Conservation (phyloP, 2,113 vertebrate genomes). For the Sigmodon hispidus region DNA sequence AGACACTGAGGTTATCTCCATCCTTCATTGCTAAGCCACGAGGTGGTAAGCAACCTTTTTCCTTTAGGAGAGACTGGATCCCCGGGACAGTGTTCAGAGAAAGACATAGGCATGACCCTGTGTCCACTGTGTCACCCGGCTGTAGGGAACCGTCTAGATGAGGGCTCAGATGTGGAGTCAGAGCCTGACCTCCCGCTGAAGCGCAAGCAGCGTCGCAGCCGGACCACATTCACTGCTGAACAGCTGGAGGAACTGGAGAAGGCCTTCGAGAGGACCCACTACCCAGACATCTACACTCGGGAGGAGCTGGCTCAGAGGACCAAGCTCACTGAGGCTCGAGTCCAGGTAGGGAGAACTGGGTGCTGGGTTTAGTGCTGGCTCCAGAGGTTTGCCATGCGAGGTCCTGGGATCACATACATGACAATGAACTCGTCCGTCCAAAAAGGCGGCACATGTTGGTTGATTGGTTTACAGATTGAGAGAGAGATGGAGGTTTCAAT, state of each 20-base stretch:
- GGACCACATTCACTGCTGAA: slow-evolving; percentile 98
- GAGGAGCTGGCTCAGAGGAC: slow-evolving; percentile 99
- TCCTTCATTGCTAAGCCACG: rapidly evolving
- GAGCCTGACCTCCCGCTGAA: slow-evolving; percentile 98
- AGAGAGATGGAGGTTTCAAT: neutral
- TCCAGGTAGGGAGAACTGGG: slow-evolving; percentile 89
- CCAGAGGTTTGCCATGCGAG: neutral
- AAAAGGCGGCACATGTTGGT: neutral
- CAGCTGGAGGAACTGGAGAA: slow-evolving; percentile 99
- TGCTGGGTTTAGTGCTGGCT: rapidly evolving
- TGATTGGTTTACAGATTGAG: neutral
- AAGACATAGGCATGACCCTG: neutral
- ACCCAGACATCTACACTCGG: slow-evolving; percentile 98
- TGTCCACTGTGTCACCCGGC: neutral
- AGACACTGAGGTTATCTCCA: neutral
- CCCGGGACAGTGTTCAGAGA: rapidly evolving
- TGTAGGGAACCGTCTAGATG: slow-evolving; percentile 95
- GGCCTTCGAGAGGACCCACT: slow-evolving; percentile 98
- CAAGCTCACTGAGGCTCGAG: slow-evolving; percentile 96
- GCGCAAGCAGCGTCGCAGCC: slow-evolving; percentile 96
- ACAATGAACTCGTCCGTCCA: neutral
- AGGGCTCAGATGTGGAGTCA: slow-evolving; percentile 96
- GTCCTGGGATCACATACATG: rapidly evolving
- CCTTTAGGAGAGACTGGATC: neutral
- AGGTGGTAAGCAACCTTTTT: too few relatives aligned